phyloP scores from a whole-genome alignment of 92 coral and sea anemone genomes.

The Blastomussa wellsi region DNA sequence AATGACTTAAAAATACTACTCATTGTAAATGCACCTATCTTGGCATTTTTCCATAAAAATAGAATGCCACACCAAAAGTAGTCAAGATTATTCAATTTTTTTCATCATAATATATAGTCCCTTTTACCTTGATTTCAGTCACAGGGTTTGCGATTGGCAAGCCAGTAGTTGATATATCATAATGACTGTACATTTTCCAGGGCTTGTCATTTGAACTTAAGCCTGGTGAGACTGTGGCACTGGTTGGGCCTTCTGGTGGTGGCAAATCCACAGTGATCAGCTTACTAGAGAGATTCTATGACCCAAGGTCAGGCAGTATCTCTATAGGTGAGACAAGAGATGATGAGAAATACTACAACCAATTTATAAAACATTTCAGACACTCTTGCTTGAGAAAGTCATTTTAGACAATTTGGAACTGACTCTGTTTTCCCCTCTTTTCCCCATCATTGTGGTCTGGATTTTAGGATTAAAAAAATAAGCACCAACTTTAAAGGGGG shows the following conservation, averaged over 20 bases:
- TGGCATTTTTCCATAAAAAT: not conserved
- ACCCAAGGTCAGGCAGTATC: slow-evolving; percentile 78
- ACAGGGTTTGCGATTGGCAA: not conserved
- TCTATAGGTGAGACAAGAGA: slow-evolving; percentile 53
- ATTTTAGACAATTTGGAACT: too few species aligned
- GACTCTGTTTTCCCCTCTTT: too few species aligned
- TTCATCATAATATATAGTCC: too few species aligned
- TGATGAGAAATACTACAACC: not conserved
- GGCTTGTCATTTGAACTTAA: slow-evolving; percentile 72
- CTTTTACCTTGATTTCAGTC: not conserved
- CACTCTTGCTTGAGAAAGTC: too few species aligned
- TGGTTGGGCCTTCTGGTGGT: slow-evolving; percentile 98
- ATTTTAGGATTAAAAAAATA: too few species aligned
- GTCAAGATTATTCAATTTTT: too few species aligned
- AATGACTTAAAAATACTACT: too few species aligned
- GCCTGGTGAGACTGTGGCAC: slow-evolving; percentile 94
- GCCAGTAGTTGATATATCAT: not conserved
- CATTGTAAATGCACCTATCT: too few species aligned
- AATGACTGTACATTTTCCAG: slow-evolving; percentile 35
- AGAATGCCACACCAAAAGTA: not conserved
- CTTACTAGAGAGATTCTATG: slow-evolving; percentile 91
- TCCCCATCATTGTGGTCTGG: too few species aligned
- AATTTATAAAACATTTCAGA: too few species aligned
- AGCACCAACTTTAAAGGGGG: too few species aligned
- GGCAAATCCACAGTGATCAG: slow-evolving; percentile 96